phyloP scores from a whole-genome alignment of 2,888 invertebrate genomes.

The Sipunculus nudus region DNA sequence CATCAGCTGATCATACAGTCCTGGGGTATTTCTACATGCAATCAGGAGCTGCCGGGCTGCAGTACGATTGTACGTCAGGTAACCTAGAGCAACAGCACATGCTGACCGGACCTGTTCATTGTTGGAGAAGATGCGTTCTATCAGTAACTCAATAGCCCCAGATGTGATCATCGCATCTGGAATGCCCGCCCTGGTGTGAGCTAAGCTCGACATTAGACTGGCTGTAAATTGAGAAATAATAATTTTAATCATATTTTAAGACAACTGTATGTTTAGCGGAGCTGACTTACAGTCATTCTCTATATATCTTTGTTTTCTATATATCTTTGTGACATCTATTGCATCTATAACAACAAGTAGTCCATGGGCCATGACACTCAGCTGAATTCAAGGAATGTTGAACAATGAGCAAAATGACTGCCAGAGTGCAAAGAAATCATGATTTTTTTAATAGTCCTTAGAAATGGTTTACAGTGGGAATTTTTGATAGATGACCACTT shows the following conservation, averaged over 20 bases:
- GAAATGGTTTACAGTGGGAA: no score
- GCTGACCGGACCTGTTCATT: slow-evolving; percentile 51
- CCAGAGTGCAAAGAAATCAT: no score
- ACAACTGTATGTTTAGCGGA: no score
- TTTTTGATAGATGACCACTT: no score
- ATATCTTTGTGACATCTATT: no score
- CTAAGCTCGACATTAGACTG: slow-evolving; percentile 61
- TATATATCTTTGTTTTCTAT: no score
- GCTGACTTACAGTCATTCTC: no score
- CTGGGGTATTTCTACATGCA: slow-evolving; percentile 57
- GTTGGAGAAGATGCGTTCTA: slow-evolving; percentile 50
- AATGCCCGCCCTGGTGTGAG: slow-evolving; percentile 65
- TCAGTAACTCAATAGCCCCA: slow-evolving; percentile 59
- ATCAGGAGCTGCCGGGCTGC: slow-evolving; percentile 61
- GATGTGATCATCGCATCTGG: slow-evolving; percentile 66
- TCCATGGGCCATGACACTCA: no score
- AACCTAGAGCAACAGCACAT: slow-evolving; percentile 62
- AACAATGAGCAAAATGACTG: no score
- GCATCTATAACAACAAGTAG: background rate
- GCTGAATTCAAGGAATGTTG: no score
- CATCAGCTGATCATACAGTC: slow-evolving; percentile 57
- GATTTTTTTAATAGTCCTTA: no score
- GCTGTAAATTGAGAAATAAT: slow-evolving; percentile 21
- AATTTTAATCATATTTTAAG: no score
- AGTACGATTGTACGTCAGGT: slow-evolving; percentile 65